Conservation (phyloP, 2,113 vertebrate genomes). For the Phycodurus eques region DNA sequence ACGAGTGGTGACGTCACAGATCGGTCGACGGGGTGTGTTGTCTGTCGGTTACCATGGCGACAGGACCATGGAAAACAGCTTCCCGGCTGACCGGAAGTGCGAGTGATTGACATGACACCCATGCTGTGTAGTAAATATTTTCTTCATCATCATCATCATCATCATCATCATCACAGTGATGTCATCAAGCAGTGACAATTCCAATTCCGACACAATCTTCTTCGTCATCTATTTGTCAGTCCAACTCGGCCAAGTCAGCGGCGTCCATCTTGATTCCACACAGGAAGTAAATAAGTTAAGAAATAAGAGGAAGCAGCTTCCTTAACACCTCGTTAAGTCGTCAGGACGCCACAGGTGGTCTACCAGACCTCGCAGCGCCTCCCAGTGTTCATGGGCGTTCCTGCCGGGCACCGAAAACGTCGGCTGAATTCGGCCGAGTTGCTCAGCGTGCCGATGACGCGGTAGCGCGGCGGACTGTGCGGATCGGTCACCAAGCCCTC, state of each 20-base stretch:
- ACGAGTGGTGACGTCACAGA: too few species aligned
- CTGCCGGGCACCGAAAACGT: conserved; percentile 86
- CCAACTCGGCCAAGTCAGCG: conserved; percentile 18
- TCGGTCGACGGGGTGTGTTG: too few species aligned
- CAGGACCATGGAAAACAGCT: too few species aligned
- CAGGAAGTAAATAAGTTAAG: conserved; percentile 24
- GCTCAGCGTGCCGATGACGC: conserved; percentile 93
- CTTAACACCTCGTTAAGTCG: background rate
- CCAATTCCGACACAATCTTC: conserved; percentile 12
- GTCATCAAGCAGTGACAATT: conserved; percentile 23
- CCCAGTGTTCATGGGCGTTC: conserved; percentile 91
- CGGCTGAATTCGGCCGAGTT: conserved; percentile 92
- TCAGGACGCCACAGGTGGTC: conserved; percentile 14
- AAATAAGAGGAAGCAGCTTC: background rate
- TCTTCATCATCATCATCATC: background rate
- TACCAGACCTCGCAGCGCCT: conserved; percentile 96
- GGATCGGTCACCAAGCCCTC: conserved; percentile 95
- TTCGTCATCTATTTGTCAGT: conserved; percentile 17
- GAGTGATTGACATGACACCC: background rate
- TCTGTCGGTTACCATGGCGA: too few species aligned
- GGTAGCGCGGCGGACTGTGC: conserved; percentile 91
- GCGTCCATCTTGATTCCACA: conserved; percentile 21
- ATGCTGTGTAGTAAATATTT: background rate
- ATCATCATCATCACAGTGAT: conserved; percentile 59
- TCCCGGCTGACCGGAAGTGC: too few species aligned